phyloP scores from a whole-genome alignment of 2,888 invertebrate genomes.

The Conus canariensis region DNA sequence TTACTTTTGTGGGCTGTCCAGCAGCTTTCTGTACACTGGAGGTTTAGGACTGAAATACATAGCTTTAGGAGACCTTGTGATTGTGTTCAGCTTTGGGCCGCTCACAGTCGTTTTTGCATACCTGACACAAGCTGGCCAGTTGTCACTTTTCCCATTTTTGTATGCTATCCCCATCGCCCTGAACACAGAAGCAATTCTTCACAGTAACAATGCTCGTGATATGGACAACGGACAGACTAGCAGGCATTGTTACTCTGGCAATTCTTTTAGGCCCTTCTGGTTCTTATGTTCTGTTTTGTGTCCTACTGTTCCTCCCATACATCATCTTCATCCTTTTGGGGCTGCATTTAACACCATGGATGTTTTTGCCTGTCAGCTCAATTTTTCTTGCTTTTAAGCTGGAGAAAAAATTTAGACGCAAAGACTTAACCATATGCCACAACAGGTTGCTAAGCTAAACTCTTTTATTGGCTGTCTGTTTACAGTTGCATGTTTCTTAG shows the following conservation, averaged over 20 bases:
- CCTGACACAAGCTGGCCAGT: slow-evolving; percentile 91
- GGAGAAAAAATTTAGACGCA: slow-evolving; percentile 91
- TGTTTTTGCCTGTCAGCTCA: slow-evolving; percentile 92
- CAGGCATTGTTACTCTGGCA: slow-evolving; percentile 96
- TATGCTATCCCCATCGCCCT: slow-evolving; percentile 96
- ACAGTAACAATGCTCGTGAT: slow-evolving; percentile 96
- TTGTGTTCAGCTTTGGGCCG: slow-evolving; percentile 95
- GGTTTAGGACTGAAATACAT: slow-evolving; percentile 97
- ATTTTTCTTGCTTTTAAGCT: slow-evolving; percentile 93
- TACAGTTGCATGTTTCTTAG: slow-evolving; percentile 83
- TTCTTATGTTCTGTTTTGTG: slow-evolving; percentile 93
- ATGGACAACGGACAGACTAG: slow-evolving; percentile 91
- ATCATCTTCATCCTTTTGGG: slow-evolving; percentile 88
- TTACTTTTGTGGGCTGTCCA: slow-evolving; percentile 96
- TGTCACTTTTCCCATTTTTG: slow-evolving; percentile 94
- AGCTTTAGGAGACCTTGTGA: slow-evolving; percentile 94
- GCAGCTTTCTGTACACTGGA: slow-evolving; percentile 97
- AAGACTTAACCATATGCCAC: slow-evolving; percentile 90
- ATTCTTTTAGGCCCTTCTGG: slow-evolving; percentile 94
- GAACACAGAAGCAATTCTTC: slow-evolving; percentile 96
- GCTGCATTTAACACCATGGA: slow-evolving; percentile 91
- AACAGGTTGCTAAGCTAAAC: slow-evolving; percentile 93
- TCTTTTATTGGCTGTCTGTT: slow-evolving; percentile 94
- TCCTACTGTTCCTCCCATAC: slow-evolving; percentile 93
- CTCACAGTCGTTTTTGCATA: slow-evolving; percentile 95